Base-by-base conservation (phyloP, 2,797 vertebrate species). In the Spatula versicolor region DNA sequence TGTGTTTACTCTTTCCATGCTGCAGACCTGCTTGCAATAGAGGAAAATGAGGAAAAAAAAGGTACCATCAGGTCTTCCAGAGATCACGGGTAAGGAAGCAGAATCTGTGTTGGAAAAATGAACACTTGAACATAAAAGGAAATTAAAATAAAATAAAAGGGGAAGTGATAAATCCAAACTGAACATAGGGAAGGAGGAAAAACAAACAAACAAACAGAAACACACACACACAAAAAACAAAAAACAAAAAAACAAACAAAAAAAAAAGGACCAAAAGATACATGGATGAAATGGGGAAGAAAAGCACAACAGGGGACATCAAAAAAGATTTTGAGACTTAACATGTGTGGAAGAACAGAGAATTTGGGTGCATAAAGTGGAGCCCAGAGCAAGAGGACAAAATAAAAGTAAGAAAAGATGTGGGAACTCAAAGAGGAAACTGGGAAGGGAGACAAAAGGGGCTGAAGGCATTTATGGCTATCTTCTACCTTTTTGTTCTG, bases 61-160 rank as follows among this genome's bases (percentile, higher is more conserved):
- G 25, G 16, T 54, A 33, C 5, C 6, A 2, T 19, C 7, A 35
- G 2, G 0, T 69, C 18, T 78, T 12, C 6, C 6, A 35, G 19
- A 3, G 4, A 6, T 84, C 12, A 19, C 79, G 8, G 9, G n/a
- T 56, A 74, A 79, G 58, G 43, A 33, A 1, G 13, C 14, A 21
- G 5, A 66, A 35, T 17, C 12, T 50, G 16, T 59, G 10, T 8
- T 26, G 3, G 7, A 6, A 91, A 23, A 90, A 68, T 33, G 6
- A 83, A 56, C 2, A 39, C 7, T 43, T 43, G 43, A 43, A 43
- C 43, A 43, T 21, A 21, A 46, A 83, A 62, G 17, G 52, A 45
- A 64, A 46, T 21, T 11, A 46, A 67, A 67, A 46, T 31, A 8
- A 26, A 54, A 48, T 4, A 23, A 64, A 59, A 46, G 5, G 5